Evolutionary conservation across 2,113 vertebrate species (phyloP), one percentile per base, ranked within the genome.

Genomic region (Engraulis encrasicolus): DNA sequence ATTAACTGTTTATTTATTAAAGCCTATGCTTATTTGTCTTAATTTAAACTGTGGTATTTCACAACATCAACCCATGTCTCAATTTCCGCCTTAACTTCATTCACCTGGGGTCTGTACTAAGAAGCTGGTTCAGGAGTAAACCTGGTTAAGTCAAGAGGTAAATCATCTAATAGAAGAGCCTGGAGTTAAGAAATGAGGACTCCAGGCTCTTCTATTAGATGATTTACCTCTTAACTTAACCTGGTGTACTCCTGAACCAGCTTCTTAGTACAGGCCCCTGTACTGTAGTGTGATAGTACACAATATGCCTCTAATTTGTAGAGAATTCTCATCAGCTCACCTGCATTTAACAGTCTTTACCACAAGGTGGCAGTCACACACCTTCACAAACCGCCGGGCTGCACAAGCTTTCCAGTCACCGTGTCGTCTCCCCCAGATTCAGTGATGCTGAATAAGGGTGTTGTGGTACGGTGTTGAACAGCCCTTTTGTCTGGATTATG

Each of bases 81-180:
- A 12, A 74, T 74, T 17, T 34, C 31, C 14, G 66, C 66, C 23
- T 74, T 74, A 74, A 74, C 66, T 74, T 74, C 66, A 74, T 71
- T 71, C 6, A 71, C 61, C 9, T 71, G n/a, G n/a, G n/a, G n/a
- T n/a, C n/a, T n/a, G n/a, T n/a, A n/a, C n/a, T n/a, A n/a, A n/a
- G n/a, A n/a, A n/a, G n/a, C n/a, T n/a, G n/a, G n/a, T n/a, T n/a
- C n/a, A n/a, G n/a, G n/a, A n/a, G n/a, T n/a, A n/a, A n/a, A n/a
- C n/a, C n/a, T n/a, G n/a, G n/a, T n/a, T n/a, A n/a, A n/a, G n/a
- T n/a, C n/a, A n/a, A n/a, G n/a, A n/a, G n/a, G n/a, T n/a, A n/a
- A n/a, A n/a, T n/a, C n/a, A n/a, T n/a, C n/a, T n/a, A n/a, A n/a
- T n/a, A n/a, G n/a, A n/a, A n/a, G n/a, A n/a, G n/a, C n/a, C n/a